Evolutionary conservation across 2,797 vertebrate species (phyloP), one percentile per base, ranked within the genome.

Genomic region (Balearica regulorum): DNA sequence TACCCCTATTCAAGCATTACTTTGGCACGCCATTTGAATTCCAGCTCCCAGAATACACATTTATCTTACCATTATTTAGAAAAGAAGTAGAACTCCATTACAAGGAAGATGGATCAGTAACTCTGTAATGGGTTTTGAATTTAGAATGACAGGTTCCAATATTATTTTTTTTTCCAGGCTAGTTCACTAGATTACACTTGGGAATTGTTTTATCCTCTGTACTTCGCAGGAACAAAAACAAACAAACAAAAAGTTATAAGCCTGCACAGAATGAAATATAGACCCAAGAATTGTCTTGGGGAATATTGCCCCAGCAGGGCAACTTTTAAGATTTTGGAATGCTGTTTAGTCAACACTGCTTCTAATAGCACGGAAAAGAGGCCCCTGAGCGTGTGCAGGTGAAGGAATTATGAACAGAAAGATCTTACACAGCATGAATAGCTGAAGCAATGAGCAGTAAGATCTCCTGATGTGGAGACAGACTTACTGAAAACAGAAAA

Each of bases 61-160:
- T 83, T 75, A 58, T 85, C 81, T 77, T 71, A 46, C 58, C 19
- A 35, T 85, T 93, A 93, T 58, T 92, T 90, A 75, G 62, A 92
- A 93, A 81, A 92, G 24, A 53, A 51, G 65, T 65, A 87, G 85
- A 95, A 93, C 43, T 80, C 55, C 64, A 69, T 78, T 82, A 70
- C 10, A 87, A 48, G 19, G 68, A 89, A 71, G 78, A 85, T 0
- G 22, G 83, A 93, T 78, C 86, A 81, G 81, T 92, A 82, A 73
- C 44, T 93, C 60, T 68, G 70, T 78, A 90, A 95, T 53, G 65
- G 68, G 53, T 66, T 95, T 85, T 87, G 81, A 93, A 87, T 89
- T 92, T 68, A 94, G 35, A 94, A 90, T n/a, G 51, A 90, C 66
- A 88, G 69, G n/a, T 79, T 93, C 62, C 69, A 69, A 75, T 24